Conservation (phyloP, 1,140 invertebrate genomes). For the Heliconius hermathena region DNA sequence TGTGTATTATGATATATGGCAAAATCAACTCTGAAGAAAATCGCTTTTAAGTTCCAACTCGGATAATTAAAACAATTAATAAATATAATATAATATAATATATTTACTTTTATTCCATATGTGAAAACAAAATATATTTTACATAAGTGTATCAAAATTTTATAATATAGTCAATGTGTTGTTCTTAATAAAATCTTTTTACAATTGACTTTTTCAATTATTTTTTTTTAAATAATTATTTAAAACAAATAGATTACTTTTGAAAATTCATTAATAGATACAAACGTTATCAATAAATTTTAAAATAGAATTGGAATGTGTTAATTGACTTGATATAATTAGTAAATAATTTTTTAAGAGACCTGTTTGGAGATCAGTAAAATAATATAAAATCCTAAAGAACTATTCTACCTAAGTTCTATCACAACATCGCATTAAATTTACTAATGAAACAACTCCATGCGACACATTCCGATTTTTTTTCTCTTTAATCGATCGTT, state of each 20-base stretch:
- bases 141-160: neutral
- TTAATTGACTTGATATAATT: neutral
- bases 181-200: neutral
- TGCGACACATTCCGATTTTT: slow-evolving; percentile 33
- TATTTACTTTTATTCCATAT: neutral
- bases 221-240: neutral
- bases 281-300: neutral
- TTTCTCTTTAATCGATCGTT: slow-evolving; percentile 48
- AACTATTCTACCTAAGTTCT: slow-evolving; percentile 33
- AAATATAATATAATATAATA: neutral
- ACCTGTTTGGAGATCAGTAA: neutral
- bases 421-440: slow-evolving; percentile 59
- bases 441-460: slow-evolving; percentile 30
- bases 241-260: neutral
- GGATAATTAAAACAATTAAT: neutral
- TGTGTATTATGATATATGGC: neutral
- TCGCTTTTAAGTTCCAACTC: neutral
- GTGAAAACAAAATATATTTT: neutral
- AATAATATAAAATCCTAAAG: neutral
- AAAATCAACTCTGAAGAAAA: neutral
- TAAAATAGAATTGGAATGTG: neutral
- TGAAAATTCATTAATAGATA: neutral
- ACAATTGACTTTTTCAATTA: neutral
- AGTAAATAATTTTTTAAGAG: neutral
- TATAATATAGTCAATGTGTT: neutral